Percentiles rank a stretch among this genome's conserved stretches.
These are phyloP conservation scores for Arctia plantaginis DNA, from an alignment of 2,888 invertebrate genomes.

Conservation along the genomic window DNA sequence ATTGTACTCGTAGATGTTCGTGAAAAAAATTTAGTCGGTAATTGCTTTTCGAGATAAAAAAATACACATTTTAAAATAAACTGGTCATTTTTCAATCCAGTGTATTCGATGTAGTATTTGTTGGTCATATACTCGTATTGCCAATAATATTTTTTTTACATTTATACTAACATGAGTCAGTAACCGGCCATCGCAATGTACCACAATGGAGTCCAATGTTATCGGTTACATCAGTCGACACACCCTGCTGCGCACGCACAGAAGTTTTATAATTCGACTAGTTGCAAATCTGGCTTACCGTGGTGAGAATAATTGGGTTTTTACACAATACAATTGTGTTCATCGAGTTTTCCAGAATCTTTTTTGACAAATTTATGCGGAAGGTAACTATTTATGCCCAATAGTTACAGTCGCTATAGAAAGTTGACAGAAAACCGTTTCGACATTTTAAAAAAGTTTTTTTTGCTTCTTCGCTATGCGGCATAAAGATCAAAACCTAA, in stretches of 20 bases:
- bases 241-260: conserved; percentile 30
- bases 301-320: conserved; percentile 21
- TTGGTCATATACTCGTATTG: not conserved
- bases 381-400: not conserved
- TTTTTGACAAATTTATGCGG: not conserved
- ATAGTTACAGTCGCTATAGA: not conserved
- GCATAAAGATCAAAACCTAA: not conserved
- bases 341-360: conserved; percentile 15
- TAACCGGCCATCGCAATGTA: conserved; percentile 21
- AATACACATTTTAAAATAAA: not conserved
- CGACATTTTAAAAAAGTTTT: not conserved
- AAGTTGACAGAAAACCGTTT: not conserved
- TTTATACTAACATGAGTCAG: conserved; percentile 33
- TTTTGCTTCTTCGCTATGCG: not conserved
- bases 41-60: not conserved
- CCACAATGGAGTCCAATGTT: conserved; percentile 22
- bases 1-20: not conserved
- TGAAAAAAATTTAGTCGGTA: not conserved
- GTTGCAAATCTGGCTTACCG: conserved; percentile 25
- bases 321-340: conserved; percentile 19
- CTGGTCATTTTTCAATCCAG: not conserved
- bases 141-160: not conserved
- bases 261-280: conserved; percentile 13
- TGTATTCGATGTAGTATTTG: not conserved
- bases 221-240: conserved; percentile 40